Evolutionary conservation across 2,113 vertebrate species (phyloP), one percentile per base, ranked within the genome.

Genomic region (Atherinomorus stipes): DNA sequence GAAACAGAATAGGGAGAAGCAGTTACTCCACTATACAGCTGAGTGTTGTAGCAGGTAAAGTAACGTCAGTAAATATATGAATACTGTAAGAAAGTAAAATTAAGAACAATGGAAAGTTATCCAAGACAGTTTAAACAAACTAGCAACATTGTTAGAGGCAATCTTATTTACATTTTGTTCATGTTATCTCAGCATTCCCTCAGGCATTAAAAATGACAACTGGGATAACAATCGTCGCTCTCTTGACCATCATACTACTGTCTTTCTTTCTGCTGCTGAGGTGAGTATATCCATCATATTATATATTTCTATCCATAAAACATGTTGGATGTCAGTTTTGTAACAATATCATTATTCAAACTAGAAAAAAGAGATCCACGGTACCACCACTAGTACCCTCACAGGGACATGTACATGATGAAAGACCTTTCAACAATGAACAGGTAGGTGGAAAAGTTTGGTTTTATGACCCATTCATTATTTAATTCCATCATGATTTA

Each of bases 361-460:
- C 3, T 56, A 83, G 75, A 52, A 75, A 53, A 25, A 65, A 26
- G 42, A 66, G 23, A 23, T 7, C 21, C 2, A 34, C 54, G 0
- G 6, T 4, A 1, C 60, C 47, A 38, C 34, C 49, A 15, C 4
- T n/a, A 50, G 26, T 23, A 26, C 21, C 13, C n/a, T n/a, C n/a
- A n/a, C n/a, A n/a, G n/a, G n/a, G n/a, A n/a, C n/a, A n/a, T n/a
- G n/a, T n/a, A n/a, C n/a, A n/a, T n/a, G 15, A 6, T 65, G 56
- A 54, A 62, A 50, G 21, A 44, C 9, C 3, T 4, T 18, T 49
- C 15, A 44, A 50, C 47, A 60, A 40, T 22, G 15, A 53, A 19
- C 53, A 65, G 70, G 80, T 74, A 38, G 49, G 11, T 12, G 25
- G 15, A 3, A 54, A 2, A 40, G 26, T 67, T 57, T 16, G 4